Evolutionary conservation across 2,797 vertebrate genomes (phyloP).

Genomic region (Schizothorax lantsangensis): DNA sequence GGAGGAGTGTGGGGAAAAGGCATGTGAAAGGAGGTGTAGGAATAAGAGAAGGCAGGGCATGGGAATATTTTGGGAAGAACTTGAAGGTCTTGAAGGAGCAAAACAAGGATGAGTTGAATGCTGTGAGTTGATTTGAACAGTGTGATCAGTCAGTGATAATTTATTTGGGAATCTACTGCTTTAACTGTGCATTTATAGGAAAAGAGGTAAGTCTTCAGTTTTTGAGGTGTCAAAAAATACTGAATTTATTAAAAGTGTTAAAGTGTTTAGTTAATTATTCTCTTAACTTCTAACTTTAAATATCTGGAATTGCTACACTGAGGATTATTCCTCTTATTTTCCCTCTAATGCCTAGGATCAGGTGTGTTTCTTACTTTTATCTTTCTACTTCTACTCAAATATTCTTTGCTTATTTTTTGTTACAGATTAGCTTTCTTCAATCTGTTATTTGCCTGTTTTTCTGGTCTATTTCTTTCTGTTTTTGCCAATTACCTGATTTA

Average conservation of each 20-base stretch:
- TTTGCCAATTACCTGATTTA: constrained; percentile 18
- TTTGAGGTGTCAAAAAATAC: background rate
- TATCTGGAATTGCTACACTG: background rate
- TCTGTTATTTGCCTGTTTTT: background rate
- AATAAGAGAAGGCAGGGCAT: constrained; percentile 14
- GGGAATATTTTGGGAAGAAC: background rate
- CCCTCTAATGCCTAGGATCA: background rate
- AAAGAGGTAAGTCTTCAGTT: background rate
- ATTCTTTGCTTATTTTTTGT: background rate
- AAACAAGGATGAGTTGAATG: constrained; percentile 5
- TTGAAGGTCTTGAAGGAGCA: background rate
- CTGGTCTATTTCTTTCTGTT: constrained; percentile 1
- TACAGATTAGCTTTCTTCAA: background rate
- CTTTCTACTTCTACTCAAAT: background rate
- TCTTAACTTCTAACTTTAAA: background rate
- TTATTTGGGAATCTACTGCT: background rate
- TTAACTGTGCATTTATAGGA: background rate
- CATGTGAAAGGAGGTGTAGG: background rate
- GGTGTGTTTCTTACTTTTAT: background rate
- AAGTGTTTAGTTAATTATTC: background rate
- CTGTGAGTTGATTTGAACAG: background rate
- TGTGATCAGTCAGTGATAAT: background rate
- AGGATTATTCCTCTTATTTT: background rate
- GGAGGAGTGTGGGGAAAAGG: background rate
- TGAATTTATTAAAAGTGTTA: background rate